Evolutionary conservation across 2,888 invertebrate genomes (phyloP), one percentile per base, ranked within the genome.

Genomic region (Eulithis prunata): DNA sequence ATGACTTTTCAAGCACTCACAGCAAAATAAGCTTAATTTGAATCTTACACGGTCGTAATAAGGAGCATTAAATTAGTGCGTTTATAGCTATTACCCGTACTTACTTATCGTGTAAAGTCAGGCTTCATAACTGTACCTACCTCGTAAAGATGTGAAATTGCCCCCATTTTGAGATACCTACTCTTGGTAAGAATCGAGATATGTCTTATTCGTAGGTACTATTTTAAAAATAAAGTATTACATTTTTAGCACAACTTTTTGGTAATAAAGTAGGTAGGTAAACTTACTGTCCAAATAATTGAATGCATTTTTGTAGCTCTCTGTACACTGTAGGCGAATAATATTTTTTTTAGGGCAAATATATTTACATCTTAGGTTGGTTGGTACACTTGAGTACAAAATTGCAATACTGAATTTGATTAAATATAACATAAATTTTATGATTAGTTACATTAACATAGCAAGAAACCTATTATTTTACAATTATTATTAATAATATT

Each of bases 51-150:
- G 32, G 43, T 57, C 5, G 6, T 11, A 32, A 43, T 58, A 66
- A 54, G 49, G 43, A 5, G 13, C 53, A 45, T 32, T 14, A 61
- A 55, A 61, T 54, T 10, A 49, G 55, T 45, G 38, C n/a, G 38
- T 52, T 61, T 57, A 47, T 61, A 49, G 43, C 55, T 53, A 43
- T n/a, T 67, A 47, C 12, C 36, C 46, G 52, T 68, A 70, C 65
- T 70, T 61, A 63, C 52, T 56, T 43, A 53, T 63, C 51, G 57
- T 57, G 60, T 62, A 45, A 66, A 65, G 32, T 58, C 28, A 53
- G 47, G 47, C 38, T 52, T 63, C 54, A 57, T 62, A 64, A 59
- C 56, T 64, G 54, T 66, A 12, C 11, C 14, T 66, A 12, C 11
- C 14, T 66, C 66, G 58, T 66, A 53, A 58, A 64, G 13, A 49